These are phyloP conservation scores for Lepus townsendii DNA, from an alignment of 2,797 vertebrate genomes.

Conservation along the genomic window DNA sequence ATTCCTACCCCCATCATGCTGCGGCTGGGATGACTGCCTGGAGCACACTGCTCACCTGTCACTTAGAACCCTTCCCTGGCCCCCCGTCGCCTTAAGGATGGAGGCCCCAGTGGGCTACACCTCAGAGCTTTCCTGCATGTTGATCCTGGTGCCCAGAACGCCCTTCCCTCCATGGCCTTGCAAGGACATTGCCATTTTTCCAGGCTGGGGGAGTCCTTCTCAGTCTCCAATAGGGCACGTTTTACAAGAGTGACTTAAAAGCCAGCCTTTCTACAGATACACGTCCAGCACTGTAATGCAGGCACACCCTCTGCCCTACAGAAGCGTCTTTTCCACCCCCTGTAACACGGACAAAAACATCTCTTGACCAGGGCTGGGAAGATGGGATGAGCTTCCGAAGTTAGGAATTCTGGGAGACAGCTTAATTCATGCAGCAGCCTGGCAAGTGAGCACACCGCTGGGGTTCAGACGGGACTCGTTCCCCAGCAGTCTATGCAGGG, in stretches of 20 bases:
- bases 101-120: not conserved
- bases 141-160: not conserved
- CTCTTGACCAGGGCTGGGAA: not conserved
- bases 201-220: not conserved
- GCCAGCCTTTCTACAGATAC: not conserved
- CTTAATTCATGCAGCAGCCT: not conserved
- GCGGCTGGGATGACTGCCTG: not conserved
- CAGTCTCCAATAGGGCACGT: not conserved
- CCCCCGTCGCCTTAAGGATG: not conserved
- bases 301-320: not conserved
- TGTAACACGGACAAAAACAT: slow-evolving; percentile 18
- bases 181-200: not conserved
- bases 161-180: not conserved
- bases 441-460: not conserved
- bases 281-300: not conserved
- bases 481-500: no score
- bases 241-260: slow-evolving; percentile 8
- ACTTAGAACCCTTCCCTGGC: not conserved
- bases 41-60: not conserved
- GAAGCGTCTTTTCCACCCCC: slow-evolving; percentile 17
- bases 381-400: not conserved
- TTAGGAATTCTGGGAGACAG: not conserved
- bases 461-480: no score
- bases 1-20: not conserved
- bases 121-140: not conserved